These are phyloP conservation scores for Eueremaeus valkanovi DNA, from an alignment of 2,888 invertebrate genomes.

Conservation along the genomic window DNA sequence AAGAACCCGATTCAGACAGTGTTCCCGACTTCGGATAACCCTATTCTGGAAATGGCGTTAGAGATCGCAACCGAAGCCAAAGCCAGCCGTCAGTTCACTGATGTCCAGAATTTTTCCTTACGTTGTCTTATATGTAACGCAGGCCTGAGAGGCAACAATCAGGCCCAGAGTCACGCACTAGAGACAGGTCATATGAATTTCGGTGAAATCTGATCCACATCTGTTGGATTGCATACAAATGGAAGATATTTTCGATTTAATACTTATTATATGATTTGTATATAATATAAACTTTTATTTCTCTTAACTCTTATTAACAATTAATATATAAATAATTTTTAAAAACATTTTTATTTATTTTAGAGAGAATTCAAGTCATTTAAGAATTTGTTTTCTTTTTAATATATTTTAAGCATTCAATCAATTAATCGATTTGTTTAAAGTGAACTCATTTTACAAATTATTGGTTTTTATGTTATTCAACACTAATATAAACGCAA, in stretches of 20 bases:
- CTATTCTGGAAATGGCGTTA: conserved; percentile 71
- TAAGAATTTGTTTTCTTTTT: background rate
- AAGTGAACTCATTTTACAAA: background rate
- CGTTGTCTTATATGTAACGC: conserved; percentile 76
- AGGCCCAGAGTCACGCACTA: conserved; percentile 79
- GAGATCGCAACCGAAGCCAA: conserved; percentile 82
- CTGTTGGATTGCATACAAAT: background rate
- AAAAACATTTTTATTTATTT: background rate
- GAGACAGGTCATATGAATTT: conserved; percentile 67
- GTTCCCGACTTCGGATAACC: conserved; percentile 70
- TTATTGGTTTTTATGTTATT: no score
- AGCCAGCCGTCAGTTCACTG: conserved; percentile 82
- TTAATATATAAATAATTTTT: background rate
- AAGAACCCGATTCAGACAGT: conserved; percentile 66
- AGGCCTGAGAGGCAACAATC: conserved; percentile 70
- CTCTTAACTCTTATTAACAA: background rate
- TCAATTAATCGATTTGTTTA: background rate
- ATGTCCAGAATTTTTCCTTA: conserved; percentile 77
- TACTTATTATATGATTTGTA: background rate
- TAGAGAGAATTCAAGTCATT: background rate
- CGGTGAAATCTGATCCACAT: conserved; percentile 53
- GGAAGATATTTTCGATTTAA: background rate
- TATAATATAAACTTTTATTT: background rate
- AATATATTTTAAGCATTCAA: background rate
- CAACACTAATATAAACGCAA: no score